Evolutionary conservation across 2,888 invertebrate genomes (phyloP), one percentile per base, ranked within the genome.

Genomic region (Pollenia griseotomentosa): DNA sequence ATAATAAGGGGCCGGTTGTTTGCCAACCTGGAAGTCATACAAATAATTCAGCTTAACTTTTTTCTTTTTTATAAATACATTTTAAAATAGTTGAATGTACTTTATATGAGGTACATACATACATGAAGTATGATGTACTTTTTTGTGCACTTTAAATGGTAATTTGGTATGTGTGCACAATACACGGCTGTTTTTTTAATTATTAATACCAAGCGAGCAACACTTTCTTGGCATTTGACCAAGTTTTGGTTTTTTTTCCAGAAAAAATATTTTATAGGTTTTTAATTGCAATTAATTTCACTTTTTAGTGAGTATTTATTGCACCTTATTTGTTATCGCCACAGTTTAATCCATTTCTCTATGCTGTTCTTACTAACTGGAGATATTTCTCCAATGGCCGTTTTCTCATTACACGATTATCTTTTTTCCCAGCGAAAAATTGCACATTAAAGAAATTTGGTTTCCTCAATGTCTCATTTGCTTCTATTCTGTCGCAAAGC

Each of bases 1-100:
- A 90, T 94, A 94, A 88, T 93, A 94, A 16, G 94, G 93, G 65
- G 93, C 93, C 78, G 91, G 93, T 81, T 92, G 93, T 88, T 94
- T 94, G 68, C 93, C 93, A 90, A 92, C 91, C 94, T 94, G 89
- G 44, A 90, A 90, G 23, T 48, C 7, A 82, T 23, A 2, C 73
- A 85, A 73, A 77, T 53, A 79, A 51, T 44, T 74, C 68, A 73
- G 0, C 53, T 51, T 55, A 1, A 71, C 11, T 74, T 51, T 23
- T 46, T 57, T 11, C 23, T 9, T 9, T 57, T 57, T 8, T 11
- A 66, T 77, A 44, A 11, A 40, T 78, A 44, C 1, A 8, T 6
- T 23, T 33, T 68, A 12, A 42, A 51, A 51, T 19, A 3, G 6
- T 51, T 51, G 46, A 61, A 55, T 33, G 42, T 42, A 66, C 46